phyloP scores from a whole-genome alignment of 1,140 invertebrate species.

The Lordiphosa collinella region DNA sequence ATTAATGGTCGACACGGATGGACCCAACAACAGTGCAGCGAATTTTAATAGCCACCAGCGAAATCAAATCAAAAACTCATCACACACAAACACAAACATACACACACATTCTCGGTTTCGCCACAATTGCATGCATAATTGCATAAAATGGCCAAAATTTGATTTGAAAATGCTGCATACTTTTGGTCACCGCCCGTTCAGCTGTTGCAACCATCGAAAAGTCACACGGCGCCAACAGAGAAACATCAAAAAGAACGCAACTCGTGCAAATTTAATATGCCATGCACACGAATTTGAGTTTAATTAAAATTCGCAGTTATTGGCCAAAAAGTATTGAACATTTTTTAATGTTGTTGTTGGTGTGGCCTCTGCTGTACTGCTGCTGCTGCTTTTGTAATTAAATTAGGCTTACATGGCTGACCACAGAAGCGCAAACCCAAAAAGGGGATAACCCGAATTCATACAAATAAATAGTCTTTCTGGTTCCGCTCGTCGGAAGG shows the following conservation, averaged over 20 bases:
- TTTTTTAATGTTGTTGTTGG: conserved; percentile 21
- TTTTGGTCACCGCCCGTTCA: conserved; percentile 37
- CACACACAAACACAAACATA: conserved; percentile 30
- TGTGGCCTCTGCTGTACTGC: conserved; percentile 1
- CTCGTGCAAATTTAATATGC: conserved; percentile 70
- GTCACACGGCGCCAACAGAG: conserved; percentile 42
- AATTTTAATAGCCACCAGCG: conserved; percentile 38
- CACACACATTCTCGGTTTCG: conserved; percentile 2
- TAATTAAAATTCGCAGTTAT: conserved; percentile 73
- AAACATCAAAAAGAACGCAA: conserved; percentile 58
- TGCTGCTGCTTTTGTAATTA: conserved; percentile 54
- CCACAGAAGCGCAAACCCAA: conserved; percentile 10
- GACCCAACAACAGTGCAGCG: conserved; percentile 26
- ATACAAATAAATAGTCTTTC: too few relatives aligned
- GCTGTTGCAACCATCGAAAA: conserved; percentile 45
- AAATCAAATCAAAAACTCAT: conserved; percentile 48
- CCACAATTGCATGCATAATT: conserved; percentile 75
- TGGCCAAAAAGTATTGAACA: conserved; percentile 56
- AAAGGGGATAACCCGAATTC: neutral
- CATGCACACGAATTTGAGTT: conserved; percentile 61
- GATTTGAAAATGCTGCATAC: conserved; percentile 65
- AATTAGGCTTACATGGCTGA: conserved; percentile 54
- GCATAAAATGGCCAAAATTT: conserved; percentile 70
- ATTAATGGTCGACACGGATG: conserved; percentile 54
- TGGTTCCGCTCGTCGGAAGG: too few relatives aligned